phyloP scores from a whole-genome alignment of 2,888 invertebrate genomes.

The Conchocele bisecta region DNA sequence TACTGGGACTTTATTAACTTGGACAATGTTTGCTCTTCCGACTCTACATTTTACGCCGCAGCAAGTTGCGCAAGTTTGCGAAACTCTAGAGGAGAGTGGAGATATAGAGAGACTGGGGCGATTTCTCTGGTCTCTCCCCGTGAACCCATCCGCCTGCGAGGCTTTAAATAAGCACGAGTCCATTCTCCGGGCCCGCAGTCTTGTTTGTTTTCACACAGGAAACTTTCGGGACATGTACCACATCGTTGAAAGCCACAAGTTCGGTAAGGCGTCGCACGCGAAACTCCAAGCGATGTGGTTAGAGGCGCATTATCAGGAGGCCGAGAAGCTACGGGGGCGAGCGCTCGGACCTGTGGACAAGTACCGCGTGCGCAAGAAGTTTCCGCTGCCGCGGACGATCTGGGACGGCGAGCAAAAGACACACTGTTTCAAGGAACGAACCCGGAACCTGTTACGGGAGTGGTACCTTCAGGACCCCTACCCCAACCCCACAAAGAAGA shows the following conservation, averaged over 20 bases:
- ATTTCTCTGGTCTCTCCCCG: constrained; percentile 95
- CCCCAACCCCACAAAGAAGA: constrained; percentile 96
- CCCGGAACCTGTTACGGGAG: constrained; percentile 95
- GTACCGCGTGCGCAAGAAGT: constrained; percentile 96
- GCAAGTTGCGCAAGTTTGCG: constrained; percentile 82
- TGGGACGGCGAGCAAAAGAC: constrained; percentile 99
- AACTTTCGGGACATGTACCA: constrained; percentile 94
- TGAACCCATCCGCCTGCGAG: constrained; percentile 89
- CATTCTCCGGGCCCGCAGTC: constrained; percentile 92
- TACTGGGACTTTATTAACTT: background rate
- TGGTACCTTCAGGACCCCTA: constrained; percentile 94
- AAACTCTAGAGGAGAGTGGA: constrained; percentile 84
- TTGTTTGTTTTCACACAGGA: constrained; percentile 95
- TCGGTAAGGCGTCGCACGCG: constrained; percentile 93
- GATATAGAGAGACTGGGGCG: constrained; percentile 87
- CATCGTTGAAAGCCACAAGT: constrained; percentile 94
- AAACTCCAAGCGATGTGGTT: constrained; percentile 96
- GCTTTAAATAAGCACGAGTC: constrained; percentile 93
- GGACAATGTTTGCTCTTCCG: constrained; percentile 74
- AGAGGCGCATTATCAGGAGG: constrained; percentile 96
- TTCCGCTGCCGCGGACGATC: constrained; percentile 94
- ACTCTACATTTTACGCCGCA: constrained; percentile 80
- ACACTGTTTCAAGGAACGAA: constrained; percentile 97
- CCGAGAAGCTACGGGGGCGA: constrained; percentile 93
- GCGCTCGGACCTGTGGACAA: constrained; percentile 97